Conservation (phyloP, 1,140 invertebrate species). For the Ditylenchus dipsaci region DNA sequence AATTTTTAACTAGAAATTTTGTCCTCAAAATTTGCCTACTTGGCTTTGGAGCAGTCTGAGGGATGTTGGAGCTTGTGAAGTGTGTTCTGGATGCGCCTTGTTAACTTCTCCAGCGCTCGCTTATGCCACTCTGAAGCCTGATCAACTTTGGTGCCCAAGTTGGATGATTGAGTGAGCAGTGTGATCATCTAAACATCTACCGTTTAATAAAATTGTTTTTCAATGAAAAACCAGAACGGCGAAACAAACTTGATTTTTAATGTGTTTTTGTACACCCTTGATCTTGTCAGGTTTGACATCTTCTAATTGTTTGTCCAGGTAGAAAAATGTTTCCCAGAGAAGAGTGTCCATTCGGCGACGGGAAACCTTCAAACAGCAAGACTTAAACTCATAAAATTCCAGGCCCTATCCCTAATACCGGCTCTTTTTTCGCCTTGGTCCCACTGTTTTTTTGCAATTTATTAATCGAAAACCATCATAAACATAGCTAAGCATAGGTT, state of each 20-base stretch:
- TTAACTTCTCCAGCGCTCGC: conserved; percentile 12
- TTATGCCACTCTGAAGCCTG: conserved; percentile 22
- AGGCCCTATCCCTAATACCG: no score
- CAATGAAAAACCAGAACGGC: no score
- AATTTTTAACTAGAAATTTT: not conserved
- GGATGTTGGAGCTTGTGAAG: conserved; percentile 19
- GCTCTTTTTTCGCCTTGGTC: no score
- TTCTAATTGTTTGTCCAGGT: conserved; percentile 13
- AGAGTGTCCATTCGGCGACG: conserved; percentile 23
- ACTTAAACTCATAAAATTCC: no score
- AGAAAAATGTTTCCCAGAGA: conserved; percentile 38
- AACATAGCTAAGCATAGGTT: no score
- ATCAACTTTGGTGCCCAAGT: conserved; percentile 22
- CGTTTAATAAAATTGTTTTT: no score
- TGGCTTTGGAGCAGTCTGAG: conserved; percentile 14
- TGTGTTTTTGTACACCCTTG: not conserved
- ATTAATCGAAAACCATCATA: no score
- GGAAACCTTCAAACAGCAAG: not conserved
- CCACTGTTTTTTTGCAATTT: no score
- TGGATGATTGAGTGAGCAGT: conserved; percentile 23
- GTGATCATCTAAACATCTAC: conserved; percentile 33
- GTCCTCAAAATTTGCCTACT: conserved; percentile 10
- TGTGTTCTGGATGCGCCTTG: conserved; percentile 12
- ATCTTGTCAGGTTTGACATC: not conserved
- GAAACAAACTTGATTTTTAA: not conserved